Evolutionary conservation across 2,888 invertebrate species (phyloP), one percentile per base, ranked within the genome.

Genomic region (Ptychoptera albimana): DNA sequence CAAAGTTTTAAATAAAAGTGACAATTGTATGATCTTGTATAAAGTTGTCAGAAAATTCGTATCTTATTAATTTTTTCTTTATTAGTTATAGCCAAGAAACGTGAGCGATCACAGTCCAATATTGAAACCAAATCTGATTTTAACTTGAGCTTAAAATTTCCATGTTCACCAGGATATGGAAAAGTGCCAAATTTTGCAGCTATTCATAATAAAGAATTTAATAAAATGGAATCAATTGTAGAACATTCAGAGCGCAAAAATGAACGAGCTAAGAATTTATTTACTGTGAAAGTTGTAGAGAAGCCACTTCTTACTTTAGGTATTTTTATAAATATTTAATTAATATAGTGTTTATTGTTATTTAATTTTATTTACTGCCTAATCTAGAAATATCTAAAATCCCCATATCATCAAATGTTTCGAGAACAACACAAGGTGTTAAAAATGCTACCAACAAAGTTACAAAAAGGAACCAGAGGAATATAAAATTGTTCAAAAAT

Each of bases 131-230:
- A 51, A 8, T 29, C 59, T 1, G 40, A 50, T 8, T 56, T 23
- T 5, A 23, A 23, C 23, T 5, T 23, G 23, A 23, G 23, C 7
- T 23, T 23, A 23, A 23, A 23, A 23, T 23, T 23, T 7, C 23
- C 23, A 23, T 23, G 3, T 2, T 53, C 53, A 2, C 45, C 52
- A 11, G 38, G 55, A 0, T 66, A 70, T 39, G 73, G 66, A 6
- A 76, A 74, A 61, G 60, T 79, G 56, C 82, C 82, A 0, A 76
- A 82, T 63, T 82, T 82, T 58, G 70, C 75, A 1, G 71, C 74
- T 5, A 69, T 82, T 43, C 82, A 82, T 55, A 69, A 76, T 57
- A 73, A 69, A 53, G 69, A 72, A 43, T 80, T 77, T 54, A 69
- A 69, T 29, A 72, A 72, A 61, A 77, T 82, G 76, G 80, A 82